Percentiles rank a stretch among this genome's conserved stretches.
These are phyloP conservation scores for Drosophila tripunctata DNA, from an alignment of 2,888 invertebrate species.

Conservation along the genomic window DNA sequence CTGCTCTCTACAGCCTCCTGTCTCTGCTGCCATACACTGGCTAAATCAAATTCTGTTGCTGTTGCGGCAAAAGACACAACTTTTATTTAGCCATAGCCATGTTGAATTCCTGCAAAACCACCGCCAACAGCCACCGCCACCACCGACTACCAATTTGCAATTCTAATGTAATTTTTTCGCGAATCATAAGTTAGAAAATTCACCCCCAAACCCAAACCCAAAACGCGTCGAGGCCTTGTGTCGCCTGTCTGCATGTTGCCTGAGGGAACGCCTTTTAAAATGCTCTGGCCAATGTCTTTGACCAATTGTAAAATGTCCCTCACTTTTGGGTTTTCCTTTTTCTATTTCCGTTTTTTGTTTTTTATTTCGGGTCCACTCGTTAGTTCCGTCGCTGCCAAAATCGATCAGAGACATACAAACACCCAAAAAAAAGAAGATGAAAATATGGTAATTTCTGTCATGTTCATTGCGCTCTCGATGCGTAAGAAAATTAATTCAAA, in stretches of 20 bases:
- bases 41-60: constrained; percentile 56
- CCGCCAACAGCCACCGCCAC: neutral
- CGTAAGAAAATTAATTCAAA: constrained; percentile 62
- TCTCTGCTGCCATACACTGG: neutral
- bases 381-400: constrained; percentile 49
- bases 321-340: neutral
- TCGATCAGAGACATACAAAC: constrained; percentile 71
- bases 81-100: constrained; percentile 74
- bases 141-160: constrained; percentile 76
- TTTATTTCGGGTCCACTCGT: constrained; percentile 44
- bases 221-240: constrained; percentile 20
- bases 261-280: constrained; percentile 46
- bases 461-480: constrained; percentile 63
- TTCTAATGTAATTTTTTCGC: constrained; percentile 83
- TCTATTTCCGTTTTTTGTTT: neutral
- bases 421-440: constrained; percentile 7
- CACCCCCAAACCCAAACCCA: constrained; percentile 18
- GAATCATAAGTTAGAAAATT: constrained; percentile 76
- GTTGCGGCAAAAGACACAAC: constrained; percentile 62
- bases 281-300: constrained; percentile 41
- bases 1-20: neutral
- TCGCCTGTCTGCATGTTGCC: constrained; percentile 15
- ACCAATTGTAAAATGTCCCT: constrained; percentile 61
- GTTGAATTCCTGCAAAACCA: constrained; percentile 52
- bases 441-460: constrained; percentile 71